Conservation (phyloP, 2,113 vertebrate species). For the Microtus oregoni region DNA sequence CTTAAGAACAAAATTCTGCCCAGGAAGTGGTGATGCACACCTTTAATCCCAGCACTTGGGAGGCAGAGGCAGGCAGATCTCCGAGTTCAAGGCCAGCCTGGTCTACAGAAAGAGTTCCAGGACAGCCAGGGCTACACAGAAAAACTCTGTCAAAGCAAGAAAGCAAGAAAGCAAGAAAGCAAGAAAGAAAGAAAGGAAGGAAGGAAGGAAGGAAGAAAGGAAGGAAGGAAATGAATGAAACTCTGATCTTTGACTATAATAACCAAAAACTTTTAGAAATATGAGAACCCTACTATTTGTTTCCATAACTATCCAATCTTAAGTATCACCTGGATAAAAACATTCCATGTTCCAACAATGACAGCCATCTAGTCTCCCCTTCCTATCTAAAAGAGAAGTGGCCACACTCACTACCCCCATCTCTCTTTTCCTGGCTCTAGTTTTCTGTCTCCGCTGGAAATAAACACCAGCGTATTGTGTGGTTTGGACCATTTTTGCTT, state of each 20-base stretch:
- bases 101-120: neutral
- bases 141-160: neutral
- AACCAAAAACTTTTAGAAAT: neutral
- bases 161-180: too few species aligned
- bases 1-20: neutral
- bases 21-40: neutral
- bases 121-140: neutral
- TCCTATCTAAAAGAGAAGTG: neutral
- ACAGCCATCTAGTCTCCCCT: neutral
- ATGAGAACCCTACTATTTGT: neutral
- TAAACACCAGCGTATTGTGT: neutral
- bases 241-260: conserved; percentile 14
- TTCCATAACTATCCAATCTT: neutral
- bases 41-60: neutral
- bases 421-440: neutral
- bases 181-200: neutral
- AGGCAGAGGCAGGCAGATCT: neutral
- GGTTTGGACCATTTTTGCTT: neutral
- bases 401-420: neutral
- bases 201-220: too few species aligned
- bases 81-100: neutral
- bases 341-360: conserved; percentile 41
- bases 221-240: neutral
- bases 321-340: conserved; percentile 19
- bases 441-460: conserved; percentile 27